Evolutionary conservation across 2,888 invertebrate genomes (phyloP).

Genomic region (Ormia ochracea): DNA sequence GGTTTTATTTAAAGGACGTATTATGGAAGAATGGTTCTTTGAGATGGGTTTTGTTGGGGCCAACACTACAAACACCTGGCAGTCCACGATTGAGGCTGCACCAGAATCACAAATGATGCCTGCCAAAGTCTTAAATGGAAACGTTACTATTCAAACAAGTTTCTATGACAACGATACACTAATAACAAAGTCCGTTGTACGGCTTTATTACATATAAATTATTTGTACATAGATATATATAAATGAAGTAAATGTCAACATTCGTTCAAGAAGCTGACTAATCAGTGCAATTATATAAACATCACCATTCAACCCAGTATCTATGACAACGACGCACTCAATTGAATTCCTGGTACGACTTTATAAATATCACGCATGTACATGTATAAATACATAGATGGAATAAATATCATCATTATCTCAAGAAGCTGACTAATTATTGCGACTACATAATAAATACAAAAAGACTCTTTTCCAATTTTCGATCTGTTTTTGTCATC

Average conservation of each 20-base stretch:
- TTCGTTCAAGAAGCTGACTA: neutral
- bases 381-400: too few species aligned
- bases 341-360: too few species aligned
- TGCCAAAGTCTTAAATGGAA: slow-evolving; percentile 97
- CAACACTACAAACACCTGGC: slow-evolving; percentile 99
- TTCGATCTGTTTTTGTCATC: too few species aligned
- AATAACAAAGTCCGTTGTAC: slow-evolving; percentile 95
- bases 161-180: slow-evolving; percentile 96
- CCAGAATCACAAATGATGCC: slow-evolving; percentile 99
- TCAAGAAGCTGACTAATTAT: too few species aligned
- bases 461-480: too few species aligned
- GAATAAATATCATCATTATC: too few species aligned
- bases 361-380: too few species aligned
- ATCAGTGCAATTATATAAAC: neutral
- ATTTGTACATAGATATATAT: neutral
- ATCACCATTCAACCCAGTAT: too few species aligned
- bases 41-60: slow-evolving; percentile 99
- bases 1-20: slow-evolving; percentile 89
- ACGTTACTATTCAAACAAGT: slow-evolving; percentile 96
- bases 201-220: slow-evolving; percentile 93
- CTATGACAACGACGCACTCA: too few species aligned
- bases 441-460: too few species aligned
- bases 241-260: neutral
- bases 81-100: slow-evolving; percentile 98
- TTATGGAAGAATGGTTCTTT: slow-evolving; percentile 99